These are phyloP conservation scores for Prunella fulvescens DNA, from an alignment of 2,113 vertebrate species.

Conservation along the genomic window DNA sequence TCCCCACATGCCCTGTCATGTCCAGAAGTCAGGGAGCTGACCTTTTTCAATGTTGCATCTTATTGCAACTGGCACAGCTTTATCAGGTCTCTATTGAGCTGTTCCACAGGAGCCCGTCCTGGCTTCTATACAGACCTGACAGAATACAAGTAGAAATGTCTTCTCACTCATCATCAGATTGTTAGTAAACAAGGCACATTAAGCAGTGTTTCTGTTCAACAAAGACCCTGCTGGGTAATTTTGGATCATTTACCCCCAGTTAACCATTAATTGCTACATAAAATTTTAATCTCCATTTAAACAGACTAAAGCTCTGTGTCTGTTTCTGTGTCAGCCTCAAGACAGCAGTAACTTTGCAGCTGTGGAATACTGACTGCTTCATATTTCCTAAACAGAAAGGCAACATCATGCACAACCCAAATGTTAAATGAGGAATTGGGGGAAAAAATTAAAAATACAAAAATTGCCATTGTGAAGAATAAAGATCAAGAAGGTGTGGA, in stretches of 20 bases:
- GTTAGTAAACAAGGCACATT: slow-evolving; percentile 49
- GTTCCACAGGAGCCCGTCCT: background rate
- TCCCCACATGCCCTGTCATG: background rate
- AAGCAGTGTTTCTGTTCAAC: slow-evolving; percentile 37
- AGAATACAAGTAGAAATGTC: background rate
- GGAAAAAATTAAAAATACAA: background rate
- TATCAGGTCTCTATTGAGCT: background rate
- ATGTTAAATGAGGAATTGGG: background rate
- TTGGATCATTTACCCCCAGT: slow-evolving; percentile 58
- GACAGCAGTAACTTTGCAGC: slow-evolving; percentile 59
- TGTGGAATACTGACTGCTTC: background rate
- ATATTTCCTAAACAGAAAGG: background rate
- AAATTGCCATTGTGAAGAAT: background rate
- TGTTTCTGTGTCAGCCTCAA: slow-evolving; percentile 44
- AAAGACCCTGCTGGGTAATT: slow-evolving; percentile 56
- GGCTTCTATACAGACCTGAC: background rate
- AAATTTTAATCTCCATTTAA: slow-evolving; percentile 68
- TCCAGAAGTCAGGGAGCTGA: background rate
- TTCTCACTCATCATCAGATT: slow-evolving; percentile 20
- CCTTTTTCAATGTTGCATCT: background rate
- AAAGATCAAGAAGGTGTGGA: background rate
- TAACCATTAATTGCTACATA: slow-evolving; percentile 68
- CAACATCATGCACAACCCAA: background rate
- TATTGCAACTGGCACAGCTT: background rate
- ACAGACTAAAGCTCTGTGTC: slow-evolving; percentile 29